A percentile compares a stretch with the other conserved stretches of the same genome.
These are phyloP conservation scores for Oncorhynchus tshawytscha DNA, from an alignment of 2,113 vertebrate genomes.

Conservation along the genomic window DNA sequence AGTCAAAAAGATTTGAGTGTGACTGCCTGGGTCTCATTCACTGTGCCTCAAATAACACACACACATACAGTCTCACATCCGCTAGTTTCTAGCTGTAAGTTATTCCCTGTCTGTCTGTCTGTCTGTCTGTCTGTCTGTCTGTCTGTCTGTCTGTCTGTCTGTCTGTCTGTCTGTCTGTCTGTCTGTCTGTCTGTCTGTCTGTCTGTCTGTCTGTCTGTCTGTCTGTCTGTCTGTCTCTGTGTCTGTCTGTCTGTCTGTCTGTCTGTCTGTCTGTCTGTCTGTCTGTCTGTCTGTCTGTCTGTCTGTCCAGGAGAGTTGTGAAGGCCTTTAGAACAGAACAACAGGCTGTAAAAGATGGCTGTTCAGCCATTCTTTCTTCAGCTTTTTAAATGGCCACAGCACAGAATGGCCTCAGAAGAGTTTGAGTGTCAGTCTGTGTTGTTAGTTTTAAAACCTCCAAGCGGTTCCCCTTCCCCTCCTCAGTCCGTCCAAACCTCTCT, in stretches of 20 bases:
- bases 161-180: no score
- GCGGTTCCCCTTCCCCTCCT: slow-evolving; percentile 29
- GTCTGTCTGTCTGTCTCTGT: no score
- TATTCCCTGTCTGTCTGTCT: slow-evolving; percentile 7
- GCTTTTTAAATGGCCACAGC: slow-evolving; percentile 27
- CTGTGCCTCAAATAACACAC: neutral
- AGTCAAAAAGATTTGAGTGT: slow-evolving; percentile 10
- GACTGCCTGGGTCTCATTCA: slow-evolving; percentile 2
- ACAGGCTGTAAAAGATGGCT: slow-evolving; percentile 20
- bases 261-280: no score
- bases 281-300: neutral
- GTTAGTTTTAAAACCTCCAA: slow-evolving; percentile 32
- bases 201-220: no score
- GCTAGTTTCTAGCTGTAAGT: slow-evolving; percentile 14
- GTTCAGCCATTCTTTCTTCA: slow-evolving; percentile 25
- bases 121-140: neutral
- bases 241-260: no score
- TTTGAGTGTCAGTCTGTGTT: slow-evolving; percentile 35
- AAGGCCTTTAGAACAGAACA: slow-evolving; percentile 18
- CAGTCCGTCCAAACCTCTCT: slow-evolving; percentile 43
- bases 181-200: no score
- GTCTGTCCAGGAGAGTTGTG: neutral
- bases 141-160: no score
- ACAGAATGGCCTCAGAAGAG: slow-evolving; percentile 18
- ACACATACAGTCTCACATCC: slow-evolving; percentile 2